Conservation (phyloP, 2,888 invertebrate genomes). For the Limenitis camilla region DNA sequence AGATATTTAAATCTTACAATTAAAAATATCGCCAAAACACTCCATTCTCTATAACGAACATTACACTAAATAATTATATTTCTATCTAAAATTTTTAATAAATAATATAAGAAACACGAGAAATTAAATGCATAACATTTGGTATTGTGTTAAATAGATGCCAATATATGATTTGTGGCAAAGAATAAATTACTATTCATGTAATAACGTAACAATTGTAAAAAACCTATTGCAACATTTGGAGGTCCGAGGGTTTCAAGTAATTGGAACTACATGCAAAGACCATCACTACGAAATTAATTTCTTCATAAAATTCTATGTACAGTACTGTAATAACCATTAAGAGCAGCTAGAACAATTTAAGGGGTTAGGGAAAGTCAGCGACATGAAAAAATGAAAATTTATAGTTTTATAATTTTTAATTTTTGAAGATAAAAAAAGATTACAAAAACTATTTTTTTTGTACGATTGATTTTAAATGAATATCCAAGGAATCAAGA, state of each 20-base stretch:
- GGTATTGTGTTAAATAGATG: constrained; percentile 34
- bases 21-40: constrained; percentile 31
- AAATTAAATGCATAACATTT: constrained; percentile 55
- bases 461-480: too few relatives aligned
- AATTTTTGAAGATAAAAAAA: too few relatives aligned
- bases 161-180: constrained; percentile 23
- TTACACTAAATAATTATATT: constrained; percentile 26
- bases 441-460: too few relatives aligned
- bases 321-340: too few relatives aligned
- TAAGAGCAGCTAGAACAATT: too few relatives aligned
- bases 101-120: constrained; percentile 28
- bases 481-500: too few relatives aligned
- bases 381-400: too few relatives aligned
- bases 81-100: constrained; percentile 27
- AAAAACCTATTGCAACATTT: constrained; percentile 25
- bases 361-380: too few relatives aligned
- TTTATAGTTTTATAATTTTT: too few relatives aligned
- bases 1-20: constrained; percentile 1
- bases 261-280: background rate
- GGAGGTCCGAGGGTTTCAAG: constrained; percentile 2
- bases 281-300: background rate
- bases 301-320: too few relatives aligned
- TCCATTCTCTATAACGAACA: constrained; percentile 21
- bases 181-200: constrained; percentile 20
- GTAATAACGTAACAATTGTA: constrained; percentile 26